Conservation (phyloP, 2,888 invertebrate species). For the Adineta ricciae region DNA sequence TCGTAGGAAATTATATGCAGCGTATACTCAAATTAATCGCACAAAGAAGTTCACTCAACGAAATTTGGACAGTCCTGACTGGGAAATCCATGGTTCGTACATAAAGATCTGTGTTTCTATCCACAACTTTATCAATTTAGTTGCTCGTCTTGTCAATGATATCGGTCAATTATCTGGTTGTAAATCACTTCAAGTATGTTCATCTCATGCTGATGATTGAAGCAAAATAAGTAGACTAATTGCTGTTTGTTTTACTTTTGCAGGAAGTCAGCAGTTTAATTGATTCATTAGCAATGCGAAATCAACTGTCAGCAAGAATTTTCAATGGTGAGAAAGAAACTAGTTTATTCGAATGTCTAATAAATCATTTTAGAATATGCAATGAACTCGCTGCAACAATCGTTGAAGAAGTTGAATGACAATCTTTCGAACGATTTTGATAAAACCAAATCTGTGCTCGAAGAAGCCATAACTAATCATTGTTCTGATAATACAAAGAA, state of each 20-base stretch:
- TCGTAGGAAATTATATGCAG: background rate
- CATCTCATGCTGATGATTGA: too few species aligned
- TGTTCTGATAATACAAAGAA: conserved; percentile 8
- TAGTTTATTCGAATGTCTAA: too few species aligned
- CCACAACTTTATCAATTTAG: background rate
- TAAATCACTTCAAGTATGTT: background rate
- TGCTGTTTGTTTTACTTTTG: background rate
- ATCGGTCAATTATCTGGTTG: conserved; percentile 8
- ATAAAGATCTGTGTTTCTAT: background rate
- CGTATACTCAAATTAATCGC: background rate
- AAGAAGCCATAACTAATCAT: background rate
- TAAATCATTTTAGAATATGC: background rate
- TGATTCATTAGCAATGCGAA: conserved; percentile 11
- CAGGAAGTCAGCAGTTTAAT: conserved; percentile 18
- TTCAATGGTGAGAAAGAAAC: background rate
- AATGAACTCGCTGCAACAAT: background rate
- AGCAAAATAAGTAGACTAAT: background rate
- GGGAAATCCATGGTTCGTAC: background rate
- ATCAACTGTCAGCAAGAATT: background rate
- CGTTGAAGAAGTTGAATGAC: background rate
- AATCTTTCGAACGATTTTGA: background rate
- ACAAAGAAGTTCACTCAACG: background rate
- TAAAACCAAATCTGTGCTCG: background rate
- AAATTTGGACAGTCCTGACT: background rate
- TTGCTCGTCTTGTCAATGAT: conserved; percentile 18